phyloP scores from a whole-genome alignment of 2,888 invertebrate genomes.

The Hypercompe scribonia region DNA sequence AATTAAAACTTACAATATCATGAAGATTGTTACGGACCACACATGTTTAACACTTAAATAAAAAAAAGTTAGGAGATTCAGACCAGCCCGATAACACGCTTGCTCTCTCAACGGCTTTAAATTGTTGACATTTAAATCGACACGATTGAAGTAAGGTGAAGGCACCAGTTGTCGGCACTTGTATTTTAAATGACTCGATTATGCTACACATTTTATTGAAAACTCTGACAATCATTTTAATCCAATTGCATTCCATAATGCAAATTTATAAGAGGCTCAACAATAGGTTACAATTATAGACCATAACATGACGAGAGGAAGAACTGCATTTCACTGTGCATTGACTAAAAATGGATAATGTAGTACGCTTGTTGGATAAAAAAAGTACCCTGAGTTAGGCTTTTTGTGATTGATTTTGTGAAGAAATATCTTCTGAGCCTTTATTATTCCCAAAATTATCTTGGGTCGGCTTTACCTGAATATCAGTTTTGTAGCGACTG shows the following conservation, averaged over 20 bases:
- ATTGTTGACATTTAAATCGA: constrained; percentile 55
- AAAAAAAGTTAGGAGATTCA: constrained; percentile 23
- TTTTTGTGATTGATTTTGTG: not conserved
- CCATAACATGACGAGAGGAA: too few relatives aligned
- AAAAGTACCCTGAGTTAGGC: not conserved
- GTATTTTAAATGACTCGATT: constrained; percentile 15
- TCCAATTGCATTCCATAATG: too few relatives aligned
- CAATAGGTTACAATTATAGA: too few relatives aligned
- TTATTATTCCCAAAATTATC: too few relatives aligned
- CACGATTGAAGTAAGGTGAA: constrained; percentile 42
- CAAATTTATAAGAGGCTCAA: too few relatives aligned
- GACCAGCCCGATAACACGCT: constrained; percentile 5
- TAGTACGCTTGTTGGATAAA: not conserved
- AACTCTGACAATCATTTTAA: not conserved
- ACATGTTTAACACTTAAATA: constrained; percentile 3
- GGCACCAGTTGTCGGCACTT: constrained; percentile 38
- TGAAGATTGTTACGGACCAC: constrained; percentile 8
- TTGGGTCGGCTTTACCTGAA: too few relatives aligned
- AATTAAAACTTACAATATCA: not conserved
- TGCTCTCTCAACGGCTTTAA: constrained; percentile 33
- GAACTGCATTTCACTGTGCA: not conserved
- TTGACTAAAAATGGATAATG: not conserved
- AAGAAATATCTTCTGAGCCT: too few relatives aligned
- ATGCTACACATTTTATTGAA: constrained; percentile 18
- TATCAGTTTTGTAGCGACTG: too few relatives aligned